Evolutionary conservation across 1,140 invertebrate species (phyloP), one percentile per base, ranked within the genome.

Genomic region (Anastrepha obliqua): DNA sequence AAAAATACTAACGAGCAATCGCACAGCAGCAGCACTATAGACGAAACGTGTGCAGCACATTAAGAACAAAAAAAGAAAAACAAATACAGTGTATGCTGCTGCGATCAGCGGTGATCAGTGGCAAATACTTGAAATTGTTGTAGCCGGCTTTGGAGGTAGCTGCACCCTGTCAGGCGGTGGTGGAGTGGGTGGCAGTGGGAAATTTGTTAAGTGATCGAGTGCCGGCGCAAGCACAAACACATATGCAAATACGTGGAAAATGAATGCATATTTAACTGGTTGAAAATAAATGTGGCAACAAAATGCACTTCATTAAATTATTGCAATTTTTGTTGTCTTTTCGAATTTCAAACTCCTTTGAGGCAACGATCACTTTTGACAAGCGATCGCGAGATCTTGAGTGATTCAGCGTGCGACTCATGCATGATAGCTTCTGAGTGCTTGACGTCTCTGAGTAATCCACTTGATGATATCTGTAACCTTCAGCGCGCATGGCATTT

Each of bases 191-290:
- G 60, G 60, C 60, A 17, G 15, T 70, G 44, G 74, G 5, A 44
- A 20, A 81, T 81, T 81, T 81, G n/a, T 51, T 81, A 81, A 81
- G 74, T 81, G 47, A 81, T 55, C 74, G 74, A 81, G 42, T 47
- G 8, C 47, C 3, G n/a, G n/a, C 7, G 44, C 29, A 29, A 29
- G 47, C 0, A 1, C 13, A 62, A 62, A 62, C n/a, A 62, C n/a
- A 4, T 62, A 62, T 4, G 60, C 13, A 0, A 62, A 1, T 62
- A 62, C 9, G 42, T 15, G 3, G 67, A 29, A 81, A 55, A 13
- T 55, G 44, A 81, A 81, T 81, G 74, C 11, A 81, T 44, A 81
- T 55, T 81, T 55, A 81, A 55, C 20, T 58, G 20, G 20, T 9
- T 9, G 9, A 81, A 55, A 58, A 58, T 81, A 81, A 55, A 81